A percentile compares a stretch with the other conserved stretches of the same genome.
Conservation (phyloP, 1,140 invertebrate genomes). For the Agrilus planipennis region DNA sequence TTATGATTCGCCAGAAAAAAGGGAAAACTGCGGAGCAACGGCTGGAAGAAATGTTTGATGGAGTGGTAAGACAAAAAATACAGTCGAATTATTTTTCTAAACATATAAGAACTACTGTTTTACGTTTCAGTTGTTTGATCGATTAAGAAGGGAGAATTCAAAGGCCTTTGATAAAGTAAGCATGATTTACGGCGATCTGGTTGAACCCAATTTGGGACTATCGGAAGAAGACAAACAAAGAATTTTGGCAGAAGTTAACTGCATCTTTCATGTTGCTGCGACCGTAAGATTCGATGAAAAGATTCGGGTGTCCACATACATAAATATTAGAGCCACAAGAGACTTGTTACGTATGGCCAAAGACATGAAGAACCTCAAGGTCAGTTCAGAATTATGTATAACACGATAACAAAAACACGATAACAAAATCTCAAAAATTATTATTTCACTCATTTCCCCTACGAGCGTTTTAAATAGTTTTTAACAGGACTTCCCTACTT, state of each 20-base stretch:
- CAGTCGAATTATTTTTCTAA: no score
- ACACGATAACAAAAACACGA: conserved; percentile 55
- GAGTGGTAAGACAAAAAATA: no score
- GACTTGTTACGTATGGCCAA: conserved; percentile 51
- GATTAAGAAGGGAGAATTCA: conserved; percentile 29
- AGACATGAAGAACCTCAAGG: conserved; percentile 53
- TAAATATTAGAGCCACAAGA: conserved; percentile 57
- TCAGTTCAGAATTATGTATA: no score
- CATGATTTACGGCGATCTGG: conserved; percentile 50
- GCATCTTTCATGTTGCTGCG: conserved; percentile 50
- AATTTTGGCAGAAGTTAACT: conserved; percentile 46
- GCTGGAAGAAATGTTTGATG: no score
- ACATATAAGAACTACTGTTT: no score
- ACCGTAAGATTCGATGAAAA: conserved; percentile 62
- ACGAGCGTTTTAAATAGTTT: conserved; percentile 47
- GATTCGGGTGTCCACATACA: conserved; percentile 47
- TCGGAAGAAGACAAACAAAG: conserved; percentile 43
- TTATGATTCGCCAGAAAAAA: no score
- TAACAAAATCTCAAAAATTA: conserved; percentile 47
- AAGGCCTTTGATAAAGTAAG: conserved; percentile 55
- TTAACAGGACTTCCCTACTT: conserved; percentile 47
- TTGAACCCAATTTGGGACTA: conserved; percentile 47
- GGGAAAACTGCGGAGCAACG: no score
- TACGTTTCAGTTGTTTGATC: conserved; percentile 20
- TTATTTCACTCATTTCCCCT: conserved; percentile 49